Evolutionary conservation across 2,797 vertebrate species (phyloP).

Genomic region (Miichthys miiuy): DNA sequence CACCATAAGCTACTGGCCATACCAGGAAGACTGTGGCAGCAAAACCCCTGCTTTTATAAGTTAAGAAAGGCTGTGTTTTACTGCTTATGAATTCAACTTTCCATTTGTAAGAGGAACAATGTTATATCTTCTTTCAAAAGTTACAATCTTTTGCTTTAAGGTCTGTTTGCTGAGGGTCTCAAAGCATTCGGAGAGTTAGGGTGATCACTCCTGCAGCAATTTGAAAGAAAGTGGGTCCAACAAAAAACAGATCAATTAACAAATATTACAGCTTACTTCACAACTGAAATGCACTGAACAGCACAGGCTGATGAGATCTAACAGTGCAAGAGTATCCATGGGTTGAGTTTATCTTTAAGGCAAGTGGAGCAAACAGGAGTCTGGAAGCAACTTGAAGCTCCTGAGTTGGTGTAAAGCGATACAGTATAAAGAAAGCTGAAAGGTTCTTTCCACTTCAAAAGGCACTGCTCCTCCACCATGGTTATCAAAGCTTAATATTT

Average conservation of each 20-base stretch:
- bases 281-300: conserved; percentile 8
- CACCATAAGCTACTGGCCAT: neutral
- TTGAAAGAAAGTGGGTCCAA: conserved; percentile 7
- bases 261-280: neutral
- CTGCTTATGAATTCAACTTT: neutral
- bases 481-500: conserved; percentile 79
- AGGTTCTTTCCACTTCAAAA: conserved; percentile 72
- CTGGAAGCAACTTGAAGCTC: conserved; percentile 51
- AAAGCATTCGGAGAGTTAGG: conserved; percentile 8
- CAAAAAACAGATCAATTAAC: conserved; percentile 4
- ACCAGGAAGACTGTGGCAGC: neutral
- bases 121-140: neutral
- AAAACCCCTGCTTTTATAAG: neutral
- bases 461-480: conserved; percentile 61
- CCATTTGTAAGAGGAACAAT: neutral
- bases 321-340: conserved; percentile 25
- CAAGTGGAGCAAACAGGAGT: conserved; percentile 66
- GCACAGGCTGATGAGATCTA: conserved; percentile 51
- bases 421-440: conserved; percentile 64
- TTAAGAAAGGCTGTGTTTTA: neutral
- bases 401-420: conserved; percentile 54
- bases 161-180: neutral
- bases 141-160: neutral
- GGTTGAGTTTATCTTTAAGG: conserved; percentile 57
- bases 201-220: neutral